Evolutionary conservation across 2,113 vertebrate genomes (phyloP).

Genomic region (Oxygymnocypris stewartii): DNA sequence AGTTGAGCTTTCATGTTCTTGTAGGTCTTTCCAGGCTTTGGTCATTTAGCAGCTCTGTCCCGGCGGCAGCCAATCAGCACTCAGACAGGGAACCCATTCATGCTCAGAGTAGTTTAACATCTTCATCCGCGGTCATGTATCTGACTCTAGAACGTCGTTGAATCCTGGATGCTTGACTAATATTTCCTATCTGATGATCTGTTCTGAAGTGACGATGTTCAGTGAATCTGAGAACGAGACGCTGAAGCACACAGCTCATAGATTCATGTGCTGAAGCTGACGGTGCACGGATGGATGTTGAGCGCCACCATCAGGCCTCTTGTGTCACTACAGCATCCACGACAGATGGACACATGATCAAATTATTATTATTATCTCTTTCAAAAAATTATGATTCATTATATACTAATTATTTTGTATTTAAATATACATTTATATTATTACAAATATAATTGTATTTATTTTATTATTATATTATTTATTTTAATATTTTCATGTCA

Average conservation of each 20-base stretch:
- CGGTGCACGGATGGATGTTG: background rate
- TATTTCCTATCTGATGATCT: background rate
- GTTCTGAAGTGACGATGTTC: background rate
- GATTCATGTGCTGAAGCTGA: too few species aligned
- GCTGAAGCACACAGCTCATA: background rate
- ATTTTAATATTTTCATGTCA: too few species aligned
- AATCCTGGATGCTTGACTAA: background rate
- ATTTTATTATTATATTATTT: too few species aligned
- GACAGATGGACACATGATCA: background rate
- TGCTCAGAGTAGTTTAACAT: background rate
- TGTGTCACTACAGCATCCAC: background rate
- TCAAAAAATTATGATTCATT: background rate
- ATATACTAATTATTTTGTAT: background rate
- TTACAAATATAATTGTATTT: too few species aligned
- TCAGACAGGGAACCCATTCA: background rate
- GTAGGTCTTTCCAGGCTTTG: background rate
- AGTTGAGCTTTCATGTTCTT: background rate
- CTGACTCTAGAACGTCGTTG: background rate
- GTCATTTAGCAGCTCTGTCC: background rate
- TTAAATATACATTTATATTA: too few species aligned
- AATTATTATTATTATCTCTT: background rate
- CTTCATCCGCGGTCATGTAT: background rate
- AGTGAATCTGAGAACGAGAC: too few species aligned
- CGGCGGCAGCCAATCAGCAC: background rate
- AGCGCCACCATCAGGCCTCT: constrained; percentile 13